A percentile compares a stretch with the other conserved stretches of the same genome.
Conservation (phyloP, 1,140 invertebrate genomes). For the Eriocheir sinensis region DNA sequence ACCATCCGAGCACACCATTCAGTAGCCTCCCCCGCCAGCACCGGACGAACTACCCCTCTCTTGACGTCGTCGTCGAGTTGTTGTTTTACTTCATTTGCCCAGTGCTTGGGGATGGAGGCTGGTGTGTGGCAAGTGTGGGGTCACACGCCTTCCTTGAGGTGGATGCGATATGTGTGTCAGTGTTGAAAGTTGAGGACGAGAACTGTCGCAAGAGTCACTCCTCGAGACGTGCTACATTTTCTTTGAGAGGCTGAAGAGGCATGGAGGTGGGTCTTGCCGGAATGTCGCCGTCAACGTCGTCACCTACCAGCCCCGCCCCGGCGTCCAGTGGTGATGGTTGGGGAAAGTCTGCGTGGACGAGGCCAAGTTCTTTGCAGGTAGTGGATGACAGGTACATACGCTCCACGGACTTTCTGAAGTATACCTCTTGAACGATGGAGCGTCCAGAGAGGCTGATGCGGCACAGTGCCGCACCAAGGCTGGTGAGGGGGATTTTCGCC, state of each 20-base stretch:
- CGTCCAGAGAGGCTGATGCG: not conserved
- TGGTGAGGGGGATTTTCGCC: not conserved
- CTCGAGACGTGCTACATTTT: too few relatives aligned
- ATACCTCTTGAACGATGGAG: not conserved
- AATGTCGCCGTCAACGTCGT: too few relatives aligned
- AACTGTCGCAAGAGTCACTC: too few relatives aligned
- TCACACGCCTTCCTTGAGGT: too few relatives aligned
- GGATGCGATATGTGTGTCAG: too few relatives aligned
- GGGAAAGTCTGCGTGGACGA: not conserved
- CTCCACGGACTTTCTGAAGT: not conserved
- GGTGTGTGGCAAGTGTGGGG: conserved; percentile 31
- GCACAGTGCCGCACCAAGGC: not conserved
- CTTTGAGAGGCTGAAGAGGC: too few relatives aligned
- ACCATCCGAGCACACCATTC: conserved; percentile 70
- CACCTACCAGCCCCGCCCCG: not conserved
- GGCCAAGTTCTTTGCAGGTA: not conserved
- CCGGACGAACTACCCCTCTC: conserved; percentile 39
- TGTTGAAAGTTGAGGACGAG: too few relatives aligned
- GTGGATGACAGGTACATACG: not conserved
- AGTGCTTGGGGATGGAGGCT: conserved; percentile 53
- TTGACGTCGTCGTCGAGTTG: conserved; percentile 41
- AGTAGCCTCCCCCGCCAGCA: conserved; percentile 44
- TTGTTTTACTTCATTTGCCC: conserved; percentile 53
- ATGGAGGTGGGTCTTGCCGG: too few relatives aligned
- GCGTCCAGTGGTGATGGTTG: not conserved